Conservation (phyloP, 2,113 vertebrate species). For the Datnioides undecimradiatus region DNA sequence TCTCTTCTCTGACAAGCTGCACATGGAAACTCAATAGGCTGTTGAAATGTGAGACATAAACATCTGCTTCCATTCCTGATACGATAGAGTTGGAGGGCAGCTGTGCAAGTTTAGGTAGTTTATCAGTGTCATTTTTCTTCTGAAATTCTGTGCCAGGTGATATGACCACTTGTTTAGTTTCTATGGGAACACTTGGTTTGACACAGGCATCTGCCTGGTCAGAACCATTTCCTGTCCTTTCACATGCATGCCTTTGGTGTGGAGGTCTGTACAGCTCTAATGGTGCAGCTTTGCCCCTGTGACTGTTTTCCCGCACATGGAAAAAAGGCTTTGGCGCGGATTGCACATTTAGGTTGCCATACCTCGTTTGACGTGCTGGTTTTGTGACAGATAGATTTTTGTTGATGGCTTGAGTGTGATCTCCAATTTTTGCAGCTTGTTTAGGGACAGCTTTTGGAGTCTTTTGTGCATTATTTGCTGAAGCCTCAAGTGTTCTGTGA, state of each 20-base stretch:
- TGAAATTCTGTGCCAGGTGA: slow-evolving; percentile 17
- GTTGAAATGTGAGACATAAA: slow-evolving; percentile 89
- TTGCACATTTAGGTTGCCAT: not conserved
- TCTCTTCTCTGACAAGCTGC: slow-evolving; percentile 87
- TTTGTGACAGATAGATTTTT: not conserved
- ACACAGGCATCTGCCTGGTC: not conserved
- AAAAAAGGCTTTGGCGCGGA: not conserved
- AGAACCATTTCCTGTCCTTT: not conserved
- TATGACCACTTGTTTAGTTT: slow-evolving; percentile 11
- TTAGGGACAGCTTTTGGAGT: not conserved
- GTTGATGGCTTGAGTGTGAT: not conserved
- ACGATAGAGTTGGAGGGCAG: slow-evolving; percentile 82
- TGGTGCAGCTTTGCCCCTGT: slow-evolving; percentile 20
- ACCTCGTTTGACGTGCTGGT: not conserved
- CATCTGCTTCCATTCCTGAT: slow-evolving; percentile 82
- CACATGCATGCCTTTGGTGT: slow-evolving; percentile 48
- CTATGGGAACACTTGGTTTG: not conserved
- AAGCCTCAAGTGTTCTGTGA: slow-evolving; percentile 32
- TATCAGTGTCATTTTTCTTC: slow-evolving; percentile 7
- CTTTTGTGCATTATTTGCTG: not conserved
- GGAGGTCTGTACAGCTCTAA: slow-evolving; percentile 65
- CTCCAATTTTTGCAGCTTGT: not conserved
- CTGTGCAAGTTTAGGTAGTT: slow-evolving; percentile 75
- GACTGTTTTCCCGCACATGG: slow-evolving; percentile 20
- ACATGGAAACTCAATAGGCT: slow-evolving; percentile 89